Evolutionary conservation across 2,113 vertebrate species (phyloP).

Genomic region (Brienomyrus brachyistius): DNA sequence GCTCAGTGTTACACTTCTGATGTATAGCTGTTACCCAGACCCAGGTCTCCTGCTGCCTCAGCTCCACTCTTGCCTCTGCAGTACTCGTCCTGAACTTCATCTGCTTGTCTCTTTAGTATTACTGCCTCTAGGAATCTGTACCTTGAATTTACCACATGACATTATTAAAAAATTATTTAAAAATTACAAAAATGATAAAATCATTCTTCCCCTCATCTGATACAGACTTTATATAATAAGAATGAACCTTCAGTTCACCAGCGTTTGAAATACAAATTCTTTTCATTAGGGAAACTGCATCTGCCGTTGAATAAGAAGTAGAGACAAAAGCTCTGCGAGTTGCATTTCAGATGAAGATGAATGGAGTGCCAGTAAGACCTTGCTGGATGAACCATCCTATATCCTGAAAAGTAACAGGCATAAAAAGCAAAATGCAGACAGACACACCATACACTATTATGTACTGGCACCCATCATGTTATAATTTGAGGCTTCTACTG

Average conservation of each 20-base stretch:
- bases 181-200: no score
- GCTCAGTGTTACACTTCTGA: not conserved
- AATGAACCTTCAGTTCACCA: not conserved
- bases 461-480: not conserved
- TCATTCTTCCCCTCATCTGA: not conserved
- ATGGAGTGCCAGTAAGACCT: not conserved
- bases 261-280: not conserved
- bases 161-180: not conserved
- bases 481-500: not conserved
- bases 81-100: not conserved
- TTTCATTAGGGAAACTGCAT: not conserved
- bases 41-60: not conserved
- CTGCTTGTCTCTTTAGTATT: not conserved
- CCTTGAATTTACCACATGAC: not conserved
- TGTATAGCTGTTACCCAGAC: no score
- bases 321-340: not conserved
- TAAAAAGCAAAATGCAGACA: not conserved
- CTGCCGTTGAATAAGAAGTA: no score
- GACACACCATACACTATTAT: not conserved
- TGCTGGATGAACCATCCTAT: not conserved
- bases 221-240: not conserved
- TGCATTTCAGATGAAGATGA: not conserved
- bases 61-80: not conserved
- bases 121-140: conserved; percentile 11
- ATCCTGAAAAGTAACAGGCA: not conserved